These are phyloP conservation scores for Quadroppia sp. DNA, from an alignment of 2,888 invertebrate species.

Conservation along the genomic window DNA sequence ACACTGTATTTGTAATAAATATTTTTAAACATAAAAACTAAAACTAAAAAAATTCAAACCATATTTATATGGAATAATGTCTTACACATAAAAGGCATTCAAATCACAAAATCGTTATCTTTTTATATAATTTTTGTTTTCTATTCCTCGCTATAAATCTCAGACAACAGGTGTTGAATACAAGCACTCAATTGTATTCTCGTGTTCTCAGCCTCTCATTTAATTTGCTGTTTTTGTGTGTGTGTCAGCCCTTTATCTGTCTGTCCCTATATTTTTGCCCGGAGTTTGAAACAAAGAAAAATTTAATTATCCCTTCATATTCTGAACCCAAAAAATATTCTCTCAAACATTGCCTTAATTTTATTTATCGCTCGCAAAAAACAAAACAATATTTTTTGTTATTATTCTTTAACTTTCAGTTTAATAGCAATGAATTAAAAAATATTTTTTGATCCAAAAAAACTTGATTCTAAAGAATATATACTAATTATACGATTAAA, in stretches of 20 bases:
- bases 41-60: background rate
- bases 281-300: background rate
- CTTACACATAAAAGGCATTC: background rate
- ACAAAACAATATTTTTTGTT: background rate
- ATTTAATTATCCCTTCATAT: background rate
- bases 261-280: background rate
- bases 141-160: background rate
- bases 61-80: background rate
- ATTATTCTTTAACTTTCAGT: background rate
- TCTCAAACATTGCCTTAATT: background rate
- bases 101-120: background rate
- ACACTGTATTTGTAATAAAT: too few relatives aligned
- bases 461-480: background rate
- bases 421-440: background rate
- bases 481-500: too few relatives aligned
- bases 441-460: background rate
- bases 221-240: background rate
- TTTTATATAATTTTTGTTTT: background rate
- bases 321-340: background rate
- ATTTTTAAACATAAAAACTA: too few relatives aligned
- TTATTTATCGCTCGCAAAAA: background rate
- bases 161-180: background rate
- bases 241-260: background rate
- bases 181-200: background rate
- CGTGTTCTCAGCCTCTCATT: background rate